Evolutionary conservation across 2,888 invertebrate genomes (phyloP).

Genomic region (Melinopterus prodromus): DNA sequence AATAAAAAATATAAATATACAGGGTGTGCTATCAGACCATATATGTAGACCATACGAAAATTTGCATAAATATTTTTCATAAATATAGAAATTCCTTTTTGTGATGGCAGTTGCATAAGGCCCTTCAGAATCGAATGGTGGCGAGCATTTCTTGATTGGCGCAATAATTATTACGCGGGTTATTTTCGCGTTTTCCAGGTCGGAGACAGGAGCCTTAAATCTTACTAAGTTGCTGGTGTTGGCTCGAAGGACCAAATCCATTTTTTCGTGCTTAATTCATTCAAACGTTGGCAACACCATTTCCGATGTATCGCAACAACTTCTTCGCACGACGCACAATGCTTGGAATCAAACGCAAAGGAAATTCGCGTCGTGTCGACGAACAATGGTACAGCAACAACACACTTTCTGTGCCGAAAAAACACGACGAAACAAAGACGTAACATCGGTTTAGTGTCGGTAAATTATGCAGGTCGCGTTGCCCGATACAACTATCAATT

Average conservation of each 20-base stretch:
- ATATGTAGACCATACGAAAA: too few species aligned
- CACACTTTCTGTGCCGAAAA: not conserved
- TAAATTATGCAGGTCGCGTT: constrained; percentile 4
- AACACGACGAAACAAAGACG: not conserved
- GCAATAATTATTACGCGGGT: too few species aligned
- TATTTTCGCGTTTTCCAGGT: too few species aligned
- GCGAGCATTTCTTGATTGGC: too few species aligned
- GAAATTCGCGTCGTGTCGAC: not conserved
- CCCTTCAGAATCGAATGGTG: too few species aligned
- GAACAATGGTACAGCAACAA: not conserved
- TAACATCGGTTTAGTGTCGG: not conserved
- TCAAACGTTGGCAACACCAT: not conserved
- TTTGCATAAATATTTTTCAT: too few species aligned
- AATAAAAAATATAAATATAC: too few species aligned
- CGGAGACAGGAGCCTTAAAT: too few species aligned
- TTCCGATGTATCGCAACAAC: not conserved
- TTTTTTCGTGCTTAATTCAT: not conserved
- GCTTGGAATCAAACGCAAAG: not conserved
- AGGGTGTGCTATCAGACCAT: too few species aligned
- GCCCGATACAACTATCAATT: not conserved
- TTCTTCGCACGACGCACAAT: not conserved
- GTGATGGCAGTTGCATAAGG: too few species aligned
- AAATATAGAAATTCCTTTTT: too few species aligned
- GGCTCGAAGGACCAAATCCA: not conserved
- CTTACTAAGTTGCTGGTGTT: not conserved